Evolutionary conservation across 64 coral and sea anemone species (phyloP), one percentile per base, ranked within the genome.

Genomic region (Cladopsammia gracilis): DNA sequence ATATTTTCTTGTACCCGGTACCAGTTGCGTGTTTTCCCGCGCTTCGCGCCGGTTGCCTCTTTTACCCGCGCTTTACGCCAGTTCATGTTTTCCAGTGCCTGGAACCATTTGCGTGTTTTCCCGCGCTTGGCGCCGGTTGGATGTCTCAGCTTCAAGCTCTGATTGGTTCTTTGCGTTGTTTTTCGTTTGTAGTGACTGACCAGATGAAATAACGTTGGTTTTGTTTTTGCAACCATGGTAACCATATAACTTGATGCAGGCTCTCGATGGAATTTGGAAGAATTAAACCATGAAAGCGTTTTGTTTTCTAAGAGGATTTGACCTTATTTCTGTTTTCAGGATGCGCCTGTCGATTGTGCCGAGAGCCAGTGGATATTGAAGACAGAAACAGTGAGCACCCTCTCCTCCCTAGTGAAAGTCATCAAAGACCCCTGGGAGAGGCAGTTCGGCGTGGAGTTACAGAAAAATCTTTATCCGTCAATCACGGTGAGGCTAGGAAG

Each of bases 361-460:
- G 83, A 96, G 34, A 87, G 83, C 25, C 79, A 87, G 26, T 80
- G 89, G 72, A 42, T 87, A 16, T 18, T 96, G 7, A 73, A 88
- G 67, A 92, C 89, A 71, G 81, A 92, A 70, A 92, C 94, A 11
- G 64, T 60, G 11, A 47, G 59, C 46, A 87, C 82, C 14, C 70
- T 96, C 26, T 87, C 82, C 68, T 64, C 75, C 24, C 64, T 96
- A 44, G 64, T 96, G 23, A 71, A 92, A 87, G 94, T 90, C 12
- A 87, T 96, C 73, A 91, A 64, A 59, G 75, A 72, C 50, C 58
- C 88, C 5, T 96, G 94, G 94, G 94, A 96, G 69, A 13, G 56
- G 14, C 89, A 96, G 57, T 96, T 96, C 75, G 89, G 64, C 19
- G 89, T 92, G n/a, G 89, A 96, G 61, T 74, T 96, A 60, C 83